These are phyloP conservation scores for Parazoanthus swiftii DNA, from an alignment of 92 coral and sea anemone species.

Conservation along the genomic window DNA sequence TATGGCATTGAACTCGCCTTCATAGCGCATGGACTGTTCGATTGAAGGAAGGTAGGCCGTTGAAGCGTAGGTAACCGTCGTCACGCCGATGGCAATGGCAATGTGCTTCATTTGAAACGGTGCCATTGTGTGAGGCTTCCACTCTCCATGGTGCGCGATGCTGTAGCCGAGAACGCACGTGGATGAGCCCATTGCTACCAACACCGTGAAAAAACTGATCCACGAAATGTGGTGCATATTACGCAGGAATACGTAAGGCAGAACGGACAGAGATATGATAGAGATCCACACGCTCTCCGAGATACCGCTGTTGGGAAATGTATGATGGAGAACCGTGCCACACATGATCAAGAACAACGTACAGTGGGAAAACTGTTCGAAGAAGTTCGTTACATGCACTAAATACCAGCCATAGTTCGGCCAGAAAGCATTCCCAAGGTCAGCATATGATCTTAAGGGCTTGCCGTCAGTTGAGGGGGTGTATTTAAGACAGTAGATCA, in stretches of 20 bases:
- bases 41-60: slow-evolving; percentile 85
- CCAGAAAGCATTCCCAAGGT: slow-evolving; percentile 88
- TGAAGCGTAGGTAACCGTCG: slow-evolving; percentile 80
- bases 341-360: slow-evolving; percentile 88
- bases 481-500: slow-evolving; percentile 82
- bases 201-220: slow-evolving; percentile 82
- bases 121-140: slow-evolving; percentile 78
- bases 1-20: slow-evolving; percentile 89
- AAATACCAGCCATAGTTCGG: slow-evolving; percentile 82
- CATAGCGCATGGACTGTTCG: slow-evolving; percentile 81
- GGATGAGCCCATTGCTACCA: slow-evolving; percentile 79
- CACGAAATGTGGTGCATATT: slow-evolving; percentile 85
- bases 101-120: slow-evolving; percentile 73
- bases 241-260: slow-evolving; percentile 79
- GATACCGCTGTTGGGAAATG: slow-evolving; percentile 86
- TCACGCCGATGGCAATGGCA: slow-evolving; percentile 86
- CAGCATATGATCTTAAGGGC: slow-evolving; percentile 76
- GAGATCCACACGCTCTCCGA: slow-evolving; percentile 89
- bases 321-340: slow-evolving; percentile 87
- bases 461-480: slow-evolving; percentile 74
- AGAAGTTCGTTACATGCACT: slow-evolving; percentile 86
- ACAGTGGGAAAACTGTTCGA: slow-evolving; percentile 90
- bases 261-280: slow-evolving; percentile 74
- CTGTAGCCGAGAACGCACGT: slow-evolving; percentile 84
- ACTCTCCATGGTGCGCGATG: slow-evolving; percentile 60